Evolutionary conservation across 35 echinoderm and acorn worm species (phyloP).

Genomic region (Lytechinus pictus): DNA sequence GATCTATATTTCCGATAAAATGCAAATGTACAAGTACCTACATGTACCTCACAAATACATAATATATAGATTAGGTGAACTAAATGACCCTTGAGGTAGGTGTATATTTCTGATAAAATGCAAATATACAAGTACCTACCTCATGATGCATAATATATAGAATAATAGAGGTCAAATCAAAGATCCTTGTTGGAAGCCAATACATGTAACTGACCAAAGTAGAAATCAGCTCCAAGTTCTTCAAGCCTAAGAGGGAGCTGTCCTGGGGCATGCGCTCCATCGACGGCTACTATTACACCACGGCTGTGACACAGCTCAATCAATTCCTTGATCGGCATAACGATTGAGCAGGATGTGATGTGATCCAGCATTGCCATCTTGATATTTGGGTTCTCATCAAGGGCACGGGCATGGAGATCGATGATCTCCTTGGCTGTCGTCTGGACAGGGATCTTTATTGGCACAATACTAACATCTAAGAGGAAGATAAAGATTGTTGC

Average conservation of each 20-base stretch:
- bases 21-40: too few relatives aligned
- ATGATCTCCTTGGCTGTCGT: constrained; percentile 71
- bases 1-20: neutral
- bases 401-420: constrained; percentile 45
- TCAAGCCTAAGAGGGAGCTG: constrained; percentile 65
- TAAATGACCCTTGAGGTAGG: neutral
- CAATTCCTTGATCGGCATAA: constrained; percentile 74
- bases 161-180: too few relatives aligned
- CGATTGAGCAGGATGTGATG: constrained; percentile 72
- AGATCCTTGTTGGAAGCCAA: neutral
- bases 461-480: constrained; percentile 63
- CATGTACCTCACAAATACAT: too few relatives aligned
- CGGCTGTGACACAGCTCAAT: constrained; percentile 71
- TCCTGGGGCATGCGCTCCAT: constrained; percentile 90
- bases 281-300: constrained; percentile 71
- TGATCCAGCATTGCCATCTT: constrained; percentile 77
- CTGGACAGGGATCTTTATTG: constrained; percentile 68
- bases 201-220: constrained; percentile 47
- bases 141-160: too few relatives aligned
- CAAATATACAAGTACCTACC: too few relatives aligned
- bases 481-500: neutral
- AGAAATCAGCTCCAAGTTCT: constrained; percentile 71
- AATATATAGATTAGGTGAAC: too few relatives aligned
- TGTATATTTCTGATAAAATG: neutral
- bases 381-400: constrained; percentile 62